Percentiles rank a stretch among this genome's conserved stretches.
phyloP scores from a whole-genome alignment of 2,888 invertebrate genomes.

The Falcaria lacertinaria region DNA sequence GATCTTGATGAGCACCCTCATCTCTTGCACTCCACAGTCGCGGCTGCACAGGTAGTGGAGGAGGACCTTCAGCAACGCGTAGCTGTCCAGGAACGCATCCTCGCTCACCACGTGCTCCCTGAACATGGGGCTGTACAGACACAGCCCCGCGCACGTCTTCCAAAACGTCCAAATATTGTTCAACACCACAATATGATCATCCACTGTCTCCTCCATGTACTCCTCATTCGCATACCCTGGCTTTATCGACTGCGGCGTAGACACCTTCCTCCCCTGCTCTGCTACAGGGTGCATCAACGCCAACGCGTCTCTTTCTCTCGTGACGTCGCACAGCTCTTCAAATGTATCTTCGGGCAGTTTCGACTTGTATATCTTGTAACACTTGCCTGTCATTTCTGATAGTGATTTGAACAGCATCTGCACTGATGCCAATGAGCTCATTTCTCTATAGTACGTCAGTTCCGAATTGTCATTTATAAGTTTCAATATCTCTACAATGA shows the following conservation, averaged over 20 bases:
- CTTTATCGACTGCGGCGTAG: constrained; percentile 34
- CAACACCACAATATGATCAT: constrained; percentile 52
- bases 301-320: constrained; percentile 40
- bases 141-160: constrained; percentile 72
- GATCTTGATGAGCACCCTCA: constrained; percentile 51
- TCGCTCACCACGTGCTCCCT: constrained; percentile 61
- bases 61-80: constrained; percentile 55
- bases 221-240: constrained; percentile 24
- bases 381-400: constrained; percentile 54
- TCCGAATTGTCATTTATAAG: constrained; percentile 54
- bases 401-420: constrained; percentile 67
- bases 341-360: constrained; percentile 50
- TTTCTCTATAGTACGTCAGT: constrained; percentile 49
- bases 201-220: constrained; percentile 29
- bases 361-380: constrained; percentile 51
- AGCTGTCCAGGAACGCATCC: constrained; percentile 52
- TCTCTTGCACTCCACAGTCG: constrained; percentile 33
- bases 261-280: constrained; percentile 19
- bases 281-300: constrained; percentile 21
- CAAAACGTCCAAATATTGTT: constrained; percentile 71
- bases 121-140: constrained; percentile 78
- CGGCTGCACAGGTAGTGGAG: constrained; percentile 43
- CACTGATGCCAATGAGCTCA: constrained; percentile 58
- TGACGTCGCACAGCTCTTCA: constrained; percentile 48
- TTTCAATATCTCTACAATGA: constrained; percentile 80